Percentiles rank a stretch among this genome's conserved stretches.
Evolutionary conservation across 64 coral and sea anemone genomes (phyloP).

Genomic region (Pocillopora damicornis): DNA sequence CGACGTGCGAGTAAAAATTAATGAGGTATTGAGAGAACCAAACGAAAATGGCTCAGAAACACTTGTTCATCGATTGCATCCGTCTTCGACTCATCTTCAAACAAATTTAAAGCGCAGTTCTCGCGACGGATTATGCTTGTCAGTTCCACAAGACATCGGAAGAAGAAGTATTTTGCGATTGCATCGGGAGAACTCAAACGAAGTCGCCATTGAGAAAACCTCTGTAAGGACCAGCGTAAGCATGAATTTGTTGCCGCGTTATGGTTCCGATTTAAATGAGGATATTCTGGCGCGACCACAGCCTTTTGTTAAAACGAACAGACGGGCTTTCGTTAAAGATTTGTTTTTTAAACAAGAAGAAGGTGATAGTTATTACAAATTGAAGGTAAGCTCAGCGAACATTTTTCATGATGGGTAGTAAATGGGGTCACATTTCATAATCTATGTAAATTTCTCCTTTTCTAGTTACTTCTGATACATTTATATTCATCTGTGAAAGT

Average conservation of each 20-base stretch:
- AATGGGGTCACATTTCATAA: background rate
- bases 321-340: slow-evolving; percentile 6
- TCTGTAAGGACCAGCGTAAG: background rate
- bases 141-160: slow-evolving; percentile 1
- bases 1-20: background rate
- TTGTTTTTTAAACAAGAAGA: background rate
- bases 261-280: background rate
- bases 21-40: background rate
- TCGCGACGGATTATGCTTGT: background rate
- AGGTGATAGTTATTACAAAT: background rate
- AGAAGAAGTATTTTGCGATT: background rate
- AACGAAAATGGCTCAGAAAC: background rate
- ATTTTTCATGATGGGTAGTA: background rate
- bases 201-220: background rate
- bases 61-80: background rate
- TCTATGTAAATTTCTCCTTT: background rate
- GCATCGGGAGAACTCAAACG: background rate
- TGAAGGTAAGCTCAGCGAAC: slow-evolving; percentile 17
- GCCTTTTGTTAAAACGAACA: background rate
- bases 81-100: background rate
- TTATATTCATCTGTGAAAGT: background rate
- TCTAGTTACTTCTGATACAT: background rate
- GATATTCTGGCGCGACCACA: slow-evolving; percentile 9
- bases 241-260: background rate
- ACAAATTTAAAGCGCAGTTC: background rate